Evolutionary conservation across 2,113 vertebrate species (phyloP).

Genomic region (Camelus dromedarius): DNA sequence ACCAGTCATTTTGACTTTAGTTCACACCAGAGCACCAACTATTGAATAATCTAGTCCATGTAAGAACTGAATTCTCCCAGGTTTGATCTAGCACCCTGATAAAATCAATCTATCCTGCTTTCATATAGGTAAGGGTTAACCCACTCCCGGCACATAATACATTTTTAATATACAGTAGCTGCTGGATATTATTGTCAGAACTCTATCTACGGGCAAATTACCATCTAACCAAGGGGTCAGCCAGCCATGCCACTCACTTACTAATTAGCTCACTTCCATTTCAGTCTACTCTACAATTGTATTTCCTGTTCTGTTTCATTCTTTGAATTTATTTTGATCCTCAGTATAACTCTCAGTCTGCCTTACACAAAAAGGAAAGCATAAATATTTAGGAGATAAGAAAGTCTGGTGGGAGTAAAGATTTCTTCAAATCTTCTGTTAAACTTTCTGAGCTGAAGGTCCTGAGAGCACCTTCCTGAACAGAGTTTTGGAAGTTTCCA

Average conservation of each 20-base stretch:
- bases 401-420: neutral
- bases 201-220: neutral
- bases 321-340: conserved; percentile 42
- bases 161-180: conserved; percentile 49
- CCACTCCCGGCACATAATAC: neutral
- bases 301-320: conserved; percentile 46
- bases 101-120: neutral
- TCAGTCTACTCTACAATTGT: neutral
- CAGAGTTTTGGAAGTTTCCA: neutral
- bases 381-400: neutral
- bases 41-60: neutral
- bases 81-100: neutral
- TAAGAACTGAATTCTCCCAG: neutral
- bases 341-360: neutral
- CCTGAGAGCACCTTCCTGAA: neutral
- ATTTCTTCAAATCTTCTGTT: conserved; percentile 36
- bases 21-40: neutral
- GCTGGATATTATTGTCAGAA: neutral
- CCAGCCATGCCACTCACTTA: neutral
- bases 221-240: conserved; percentile 1
- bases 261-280: conserved; percentile 55
- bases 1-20: conserved; percentile 44
- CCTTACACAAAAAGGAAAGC: conserved; percentile 19
- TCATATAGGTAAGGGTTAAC: conserved; percentile 10
- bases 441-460: neutral